Percentiles rank a stretch among this genome's conserved stretches.
Conservation (phyloP, 2,797 vertebrate species). For the Enteromius paludinosus region DNA sequence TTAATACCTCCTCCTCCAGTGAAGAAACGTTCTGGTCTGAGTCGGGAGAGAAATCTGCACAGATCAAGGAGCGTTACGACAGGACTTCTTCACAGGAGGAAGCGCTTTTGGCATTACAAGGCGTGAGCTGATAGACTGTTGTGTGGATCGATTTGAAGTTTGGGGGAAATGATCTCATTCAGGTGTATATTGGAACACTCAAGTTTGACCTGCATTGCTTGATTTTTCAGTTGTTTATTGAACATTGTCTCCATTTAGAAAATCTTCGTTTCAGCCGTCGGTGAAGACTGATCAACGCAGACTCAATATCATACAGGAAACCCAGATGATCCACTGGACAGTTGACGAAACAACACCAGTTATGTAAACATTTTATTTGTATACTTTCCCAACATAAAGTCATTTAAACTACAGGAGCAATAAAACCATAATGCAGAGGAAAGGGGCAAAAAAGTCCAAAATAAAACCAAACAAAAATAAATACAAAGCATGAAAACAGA, state of each 20-base stretch:
- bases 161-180: not conserved
- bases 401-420: slow-evolving; percentile 88
- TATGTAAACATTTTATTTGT: slow-evolving; percentile 91
- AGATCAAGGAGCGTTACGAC: too few species aligned
- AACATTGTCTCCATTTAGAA: not conserved
- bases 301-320: not conserved
- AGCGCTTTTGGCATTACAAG: not conserved
- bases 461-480: slow-evolving; percentile 79
- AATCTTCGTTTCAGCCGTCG: not conserved
- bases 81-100: too few species aligned
- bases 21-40: too few species aligned
- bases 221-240: not conserved
- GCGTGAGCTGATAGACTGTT: not conserved
- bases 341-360: not conserved
- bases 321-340: not conserved
- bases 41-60: too few species aligned
- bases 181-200: not conserved
- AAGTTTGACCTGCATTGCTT: not conserved
- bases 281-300: not conserved
- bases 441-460: slow-evolving; percentile 85
- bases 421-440: slow-evolving; percentile 85
- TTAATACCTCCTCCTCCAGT: too few species aligned
- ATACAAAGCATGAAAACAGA: slow-evolving; percentile 79
- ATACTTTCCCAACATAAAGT: slow-evolving; percentile 83
- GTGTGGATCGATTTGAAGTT: not conserved